These are phyloP conservation scores for Frieseomelitta varia DNA, from an alignment of 1,140 invertebrate species.

Conservation along the genomic window DNA sequence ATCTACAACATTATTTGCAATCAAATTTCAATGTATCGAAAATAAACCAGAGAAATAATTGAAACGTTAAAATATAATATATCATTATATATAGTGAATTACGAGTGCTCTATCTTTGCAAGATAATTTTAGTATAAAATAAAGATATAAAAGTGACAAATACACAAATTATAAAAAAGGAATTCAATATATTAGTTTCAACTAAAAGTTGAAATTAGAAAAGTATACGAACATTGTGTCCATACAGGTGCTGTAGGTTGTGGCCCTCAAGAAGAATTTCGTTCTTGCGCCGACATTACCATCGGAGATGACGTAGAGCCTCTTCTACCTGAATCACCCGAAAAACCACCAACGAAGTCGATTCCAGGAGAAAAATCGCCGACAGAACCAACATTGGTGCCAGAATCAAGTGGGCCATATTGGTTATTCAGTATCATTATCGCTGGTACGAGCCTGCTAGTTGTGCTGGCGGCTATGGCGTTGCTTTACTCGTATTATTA, in stretches of 20 bases:
- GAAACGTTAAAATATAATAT: background rate
- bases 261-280: slow-evolving; percentile 93
- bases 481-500: slow-evolving; percentile 81
- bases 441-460: slow-evolving; percentile 78
- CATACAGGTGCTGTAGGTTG: slow-evolving; percentile 88
- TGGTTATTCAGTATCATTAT: slow-evolving; percentile 79
- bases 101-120: background rate
- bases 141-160: background rate
- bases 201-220: background rate
- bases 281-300: slow-evolving; percentile 91
- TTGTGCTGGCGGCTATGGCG: slow-evolving; percentile 78
- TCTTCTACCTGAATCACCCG: slow-evolving; percentile 56
- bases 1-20: background rate
- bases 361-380: slow-evolving; percentile 58
- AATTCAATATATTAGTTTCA: background rate
- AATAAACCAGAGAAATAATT: background rate
- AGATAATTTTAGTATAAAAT: background rate
- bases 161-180: background rate
- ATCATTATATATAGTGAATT: background rate
- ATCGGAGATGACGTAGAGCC: slow-evolving; percentile 83
- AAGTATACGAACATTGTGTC: background rate
- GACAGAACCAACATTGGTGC: slow-evolving; percentile 57
- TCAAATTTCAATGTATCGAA: background rate
- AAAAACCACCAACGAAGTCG: slow-evolving; percentile 60
- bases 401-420: slow-evolving; percentile 55